Conservation (phyloP, 2,113 vertebrate species). For the Dolichallabes microphthalmus region DNA sequence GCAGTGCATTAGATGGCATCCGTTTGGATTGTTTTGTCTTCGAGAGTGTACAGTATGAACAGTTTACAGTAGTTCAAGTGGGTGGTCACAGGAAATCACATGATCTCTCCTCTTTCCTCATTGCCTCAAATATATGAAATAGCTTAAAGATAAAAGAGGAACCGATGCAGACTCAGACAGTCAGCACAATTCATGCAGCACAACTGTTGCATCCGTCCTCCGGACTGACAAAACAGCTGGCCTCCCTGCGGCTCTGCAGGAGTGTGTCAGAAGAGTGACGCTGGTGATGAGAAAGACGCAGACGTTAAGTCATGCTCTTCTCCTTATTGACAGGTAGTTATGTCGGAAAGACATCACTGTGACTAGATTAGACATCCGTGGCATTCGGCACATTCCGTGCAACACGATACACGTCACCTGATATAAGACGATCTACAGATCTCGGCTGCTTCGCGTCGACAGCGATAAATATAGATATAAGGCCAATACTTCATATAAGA, state of each 20-base stretch:
- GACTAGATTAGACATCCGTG: neutral
- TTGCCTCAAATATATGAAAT: conserved; percentile 29
- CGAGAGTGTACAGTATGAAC: too few species aligned
- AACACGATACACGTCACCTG: too few species aligned
- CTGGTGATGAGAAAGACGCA: conserved; percentile 17
- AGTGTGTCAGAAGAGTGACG: conserved; percentile 31
- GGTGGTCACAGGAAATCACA: conserved; percentile 19
- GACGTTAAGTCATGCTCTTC: neutral
- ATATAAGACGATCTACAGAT: neutral
- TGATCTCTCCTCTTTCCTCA: conserved; percentile 30
- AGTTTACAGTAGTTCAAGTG: neutral
- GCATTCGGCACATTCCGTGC: neutral
- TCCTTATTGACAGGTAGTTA: neutral
- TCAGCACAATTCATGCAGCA: conserved; percentile 32
- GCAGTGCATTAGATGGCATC: conserved; percentile 40
- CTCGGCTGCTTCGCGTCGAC: neutral
- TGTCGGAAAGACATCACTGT: conserved; percentile 13
- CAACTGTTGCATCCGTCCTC: conserved; percentile 42
- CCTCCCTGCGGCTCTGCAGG: neutral
- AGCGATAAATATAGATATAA: neutral
- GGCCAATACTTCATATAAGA: neutral
- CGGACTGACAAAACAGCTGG: conserved; percentile 34
- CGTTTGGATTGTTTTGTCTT: conserved; percentile 24
- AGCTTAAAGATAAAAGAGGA: neutral
- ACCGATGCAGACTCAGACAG: neutral